Conservation (phyloP, 1,140 invertebrate genomes). For the Bombus vancouverensis region DNA sequence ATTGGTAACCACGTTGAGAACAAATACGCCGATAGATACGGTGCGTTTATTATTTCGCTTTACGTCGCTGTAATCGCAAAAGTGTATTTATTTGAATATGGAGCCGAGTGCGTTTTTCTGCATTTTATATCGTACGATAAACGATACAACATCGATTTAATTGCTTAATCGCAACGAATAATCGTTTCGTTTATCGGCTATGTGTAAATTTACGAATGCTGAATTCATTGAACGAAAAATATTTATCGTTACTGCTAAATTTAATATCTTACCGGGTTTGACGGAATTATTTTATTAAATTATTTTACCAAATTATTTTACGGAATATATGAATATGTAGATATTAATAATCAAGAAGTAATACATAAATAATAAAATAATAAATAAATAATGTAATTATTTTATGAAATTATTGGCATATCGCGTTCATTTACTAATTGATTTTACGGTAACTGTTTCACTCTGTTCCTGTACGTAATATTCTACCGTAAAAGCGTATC, state of each 20-base stretch:
- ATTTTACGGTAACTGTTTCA: too few species aligned
- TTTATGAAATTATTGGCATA: too few species aligned
- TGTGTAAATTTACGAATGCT: not conserved
- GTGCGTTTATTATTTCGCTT: conserved; percentile 1
- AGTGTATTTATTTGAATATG: not conserved
- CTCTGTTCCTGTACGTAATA: too few species aligned
- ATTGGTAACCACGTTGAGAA: not conserved
- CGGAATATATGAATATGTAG: too few species aligned
- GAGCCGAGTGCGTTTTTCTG: not conserved
- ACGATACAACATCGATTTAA: not conserved
- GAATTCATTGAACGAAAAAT: not conserved
- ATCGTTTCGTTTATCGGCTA: not conserved
- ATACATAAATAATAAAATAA: too few species aligned
- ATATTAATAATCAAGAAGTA: too few species aligned
- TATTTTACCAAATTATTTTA: too few species aligned
- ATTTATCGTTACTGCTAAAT: not conserved
- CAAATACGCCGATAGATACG: not conserved
- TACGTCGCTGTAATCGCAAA: not conserved
- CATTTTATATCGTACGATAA: not conserved
- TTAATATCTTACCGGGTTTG: not conserved
- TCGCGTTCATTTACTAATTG: too few species aligned
- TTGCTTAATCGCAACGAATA: not conserved
- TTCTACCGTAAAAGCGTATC: too few species aligned
- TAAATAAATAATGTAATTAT: too few species aligned
- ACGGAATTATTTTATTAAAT: not conserved